Evolutionary conservation across 2,888 invertebrate genomes (phyloP).

Genomic region (Galeopsomyia nigrocyanea): DNA sequence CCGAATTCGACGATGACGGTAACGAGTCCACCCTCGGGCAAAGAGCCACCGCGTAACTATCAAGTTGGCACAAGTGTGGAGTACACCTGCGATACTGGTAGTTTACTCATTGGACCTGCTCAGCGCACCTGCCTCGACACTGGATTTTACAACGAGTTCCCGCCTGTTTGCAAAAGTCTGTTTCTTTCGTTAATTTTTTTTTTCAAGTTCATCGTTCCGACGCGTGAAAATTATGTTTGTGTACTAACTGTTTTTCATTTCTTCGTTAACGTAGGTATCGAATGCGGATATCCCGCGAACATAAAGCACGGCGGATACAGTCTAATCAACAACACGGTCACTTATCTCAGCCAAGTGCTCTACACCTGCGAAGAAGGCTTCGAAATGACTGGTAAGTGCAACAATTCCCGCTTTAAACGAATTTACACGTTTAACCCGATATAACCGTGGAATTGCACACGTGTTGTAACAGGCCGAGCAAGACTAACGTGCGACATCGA

Average conservation of each 20-base stretch:
- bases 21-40: conserved; percentile 57
- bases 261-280: conserved; percentile 76
- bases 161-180: conserved; percentile 88
- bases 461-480: conserved; percentile 76
- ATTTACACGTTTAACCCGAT: neutral
- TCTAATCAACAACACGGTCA: conserved; percentile 86
- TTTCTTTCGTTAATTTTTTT: conserved; percentile 15
- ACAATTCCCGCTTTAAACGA: neutral
- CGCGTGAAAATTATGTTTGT: too few relatives aligned
- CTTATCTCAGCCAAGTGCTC: conserved; percentile 88
- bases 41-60: conserved; percentile 77
- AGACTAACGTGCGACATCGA: conserved; percentile 91
- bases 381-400: conserved; percentile 78
- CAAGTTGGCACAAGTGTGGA: conserved; percentile 85
- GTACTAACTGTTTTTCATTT: conserved; percentile 2
- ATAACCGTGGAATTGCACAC: neutral
- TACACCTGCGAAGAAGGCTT: conserved; percentile 87
- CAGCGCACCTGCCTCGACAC: conserved; percentile 88
- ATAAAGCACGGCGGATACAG: conserved; percentile 86
- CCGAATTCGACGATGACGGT: conserved; percentile 89
- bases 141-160: conserved; percentile 94
- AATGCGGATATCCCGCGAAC: conserved; percentile 90
- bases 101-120: conserved; percentile 87
- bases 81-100: conserved; percentile 88
- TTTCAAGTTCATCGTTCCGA: neutral